Conservation (phyloP, 2,113 vertebrate species). For the Coreoperca whiteheadi region DNA sequence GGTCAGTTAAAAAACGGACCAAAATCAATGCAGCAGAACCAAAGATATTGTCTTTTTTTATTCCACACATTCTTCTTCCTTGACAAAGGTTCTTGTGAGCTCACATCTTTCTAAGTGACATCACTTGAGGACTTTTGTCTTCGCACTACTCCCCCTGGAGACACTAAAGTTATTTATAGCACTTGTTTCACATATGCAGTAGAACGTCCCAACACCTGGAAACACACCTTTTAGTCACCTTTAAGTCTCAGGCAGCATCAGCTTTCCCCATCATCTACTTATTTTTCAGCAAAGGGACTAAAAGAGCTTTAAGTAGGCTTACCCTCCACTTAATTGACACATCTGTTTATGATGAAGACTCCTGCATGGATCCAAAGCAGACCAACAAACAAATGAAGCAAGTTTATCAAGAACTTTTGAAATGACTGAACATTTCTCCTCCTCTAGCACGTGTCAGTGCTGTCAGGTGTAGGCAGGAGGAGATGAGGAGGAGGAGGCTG, state of each 20-base stretch:
- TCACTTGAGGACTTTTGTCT: no score
- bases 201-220: no score
- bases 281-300: background rate
- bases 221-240: no score
- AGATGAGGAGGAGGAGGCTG: conserved; percentile 13
- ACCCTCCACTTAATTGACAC: background rate
- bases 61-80: no score
- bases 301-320: background rate
- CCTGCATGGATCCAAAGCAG: background rate
- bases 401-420: conserved; percentile 20
- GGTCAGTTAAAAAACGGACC: no score
- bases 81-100: no score
- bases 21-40: no score
- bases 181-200: no score
- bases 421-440: conserved; percentile 21
- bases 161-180: no score
- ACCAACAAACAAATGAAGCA: conserved; percentile 15
- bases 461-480: conserved; percentile 37
- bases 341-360: background rate
- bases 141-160: no score
- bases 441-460: conserved; percentile 27
- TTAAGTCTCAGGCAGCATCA: background rate
- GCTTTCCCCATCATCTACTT: background rate
- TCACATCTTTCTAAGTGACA: no score
- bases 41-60: no score